Evolutionary conservation across 1,140 invertebrate genomes (phyloP), one percentile per base, ranked within the genome.

Genomic region (Sminthurides bifidus): DNA sequence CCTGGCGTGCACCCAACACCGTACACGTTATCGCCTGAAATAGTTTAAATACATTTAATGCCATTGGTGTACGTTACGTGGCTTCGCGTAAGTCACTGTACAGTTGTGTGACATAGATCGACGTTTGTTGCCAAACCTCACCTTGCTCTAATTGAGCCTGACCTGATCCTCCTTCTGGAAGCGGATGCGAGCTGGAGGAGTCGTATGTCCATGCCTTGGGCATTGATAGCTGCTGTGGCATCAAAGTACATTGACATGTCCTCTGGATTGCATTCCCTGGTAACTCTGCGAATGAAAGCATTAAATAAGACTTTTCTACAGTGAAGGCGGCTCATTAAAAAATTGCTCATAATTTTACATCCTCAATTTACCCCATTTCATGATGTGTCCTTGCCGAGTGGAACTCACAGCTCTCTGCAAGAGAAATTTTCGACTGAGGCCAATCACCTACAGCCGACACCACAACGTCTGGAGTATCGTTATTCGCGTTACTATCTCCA

Each of bases 1-100:
- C 76, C 80, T 8, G 81, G 80, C 0, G 80, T 82, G 44, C 74
- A 76, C 38, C 73, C 66, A n/a, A n/a, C n/a, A 44, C 61, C 53
- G 58, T 46, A 65, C 43, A 12, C 35, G 12, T 56, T 43, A 15
- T 37, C 44, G 15, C 24, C 19, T 33, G 33, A 8, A 26, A 33
- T 5, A 46, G 21, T 3, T n/a, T n/a, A n/a, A n/a, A n/a, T n/a
- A n/a, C n/a, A n/a, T n/a, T n/a, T n/a, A n/a, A n/a, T n/a, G n/a
- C n/a, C n/a, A n/a, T n/a, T n/a, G n/a, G n/a, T n/a, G n/a, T n/a
- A n/a, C n/a, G n/a, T n/a, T n/a, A n/a, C n/a, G n/a, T n/a, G n/a
- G n/a, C n/a, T n/a, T n/a, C n/a, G n/a, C n/a, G n/a, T n/a, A n/a
- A n/a, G n/a, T n/a, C n/a, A n/a, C n/a, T n/a, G n/a, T n/a, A n/a